A percentile compares a stretch with the other conserved stretches of the same genome.
Evolutionary conservation across 2,797 vertebrate species (phyloP).

Genomic region (Decapterus maruadsi): DNA sequence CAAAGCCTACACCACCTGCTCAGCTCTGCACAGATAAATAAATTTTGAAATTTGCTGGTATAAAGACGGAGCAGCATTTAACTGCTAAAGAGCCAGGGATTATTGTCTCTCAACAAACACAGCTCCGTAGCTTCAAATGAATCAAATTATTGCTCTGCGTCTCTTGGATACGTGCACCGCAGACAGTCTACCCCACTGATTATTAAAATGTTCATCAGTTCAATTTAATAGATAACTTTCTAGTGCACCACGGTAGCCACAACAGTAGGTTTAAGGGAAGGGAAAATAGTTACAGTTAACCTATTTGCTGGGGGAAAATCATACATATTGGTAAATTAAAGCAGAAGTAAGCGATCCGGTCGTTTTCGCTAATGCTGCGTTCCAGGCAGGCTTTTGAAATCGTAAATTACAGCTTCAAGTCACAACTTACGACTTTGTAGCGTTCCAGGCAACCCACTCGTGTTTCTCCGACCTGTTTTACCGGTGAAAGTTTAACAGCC

Average conservation of each 20-base stretch:
- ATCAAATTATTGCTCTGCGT: not conserved
- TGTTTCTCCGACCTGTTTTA: too few species aligned
- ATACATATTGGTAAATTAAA: too few species aligned
- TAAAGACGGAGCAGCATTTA: not conserved
- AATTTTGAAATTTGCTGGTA: not conserved
- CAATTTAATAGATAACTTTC: not conserved
- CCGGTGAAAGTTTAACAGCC: too few species aligned
- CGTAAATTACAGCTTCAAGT: too few species aligned
- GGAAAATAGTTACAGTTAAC: not conserved
- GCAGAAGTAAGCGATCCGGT: too few species aligned
- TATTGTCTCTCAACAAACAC: not conserved
- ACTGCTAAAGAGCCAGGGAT: not conserved
- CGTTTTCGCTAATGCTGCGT: too few species aligned
- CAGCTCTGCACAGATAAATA: not conserved
- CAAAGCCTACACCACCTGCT: not conserved
- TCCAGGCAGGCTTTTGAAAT: too few species aligned
- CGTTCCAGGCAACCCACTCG: too few species aligned
- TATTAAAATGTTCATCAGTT: too few species aligned
- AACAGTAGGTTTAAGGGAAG: not conserved
- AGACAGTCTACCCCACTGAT: not conserved
- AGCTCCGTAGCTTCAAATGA: not conserved
- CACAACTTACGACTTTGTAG: too few species aligned
- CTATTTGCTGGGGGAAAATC: not conserved
- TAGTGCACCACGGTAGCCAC: not conserved
- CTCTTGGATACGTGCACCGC: not conserved